Evolutionary conservation across 2,113 vertebrate genomes (phyloP).

Genomic region (Archocentrus centrarchus): DNA sequence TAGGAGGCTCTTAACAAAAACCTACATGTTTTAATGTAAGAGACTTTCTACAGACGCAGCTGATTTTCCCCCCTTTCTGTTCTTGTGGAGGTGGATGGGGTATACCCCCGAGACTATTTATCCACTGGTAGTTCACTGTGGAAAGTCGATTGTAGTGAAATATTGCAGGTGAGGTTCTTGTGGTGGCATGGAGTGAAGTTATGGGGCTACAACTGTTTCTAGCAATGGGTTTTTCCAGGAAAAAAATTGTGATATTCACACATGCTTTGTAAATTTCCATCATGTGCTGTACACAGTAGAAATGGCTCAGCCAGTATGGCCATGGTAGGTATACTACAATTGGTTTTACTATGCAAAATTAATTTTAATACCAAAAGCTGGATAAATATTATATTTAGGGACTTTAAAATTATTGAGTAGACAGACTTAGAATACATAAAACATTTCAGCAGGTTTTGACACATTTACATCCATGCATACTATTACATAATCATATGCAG

Average conservation of each 20-base stretch:
- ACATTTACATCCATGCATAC: constrained; percentile 23
- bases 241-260: constrained; percentile 45
- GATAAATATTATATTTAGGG: constrained; percentile 5
- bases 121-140: constrained; percentile 28
- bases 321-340: background rate
- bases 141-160: constrained; percentile 46
- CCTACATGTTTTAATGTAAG: constrained; percentile 13
- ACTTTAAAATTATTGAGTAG: background rate
- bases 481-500: constrained; percentile 36
- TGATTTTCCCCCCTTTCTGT: background rate
- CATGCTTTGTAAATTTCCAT: constrained; percentile 7
- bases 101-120: constrained; percentile 52
- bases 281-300: constrained; percentile 21
- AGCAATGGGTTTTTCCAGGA: constrained; percentile 16
- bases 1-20: constrained; percentile 23
- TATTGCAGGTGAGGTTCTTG: constrained; percentile 30
- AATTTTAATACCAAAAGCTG: background rate
- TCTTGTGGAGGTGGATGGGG: background rate
- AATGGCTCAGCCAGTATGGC: constrained; percentile 8
- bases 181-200: constrained; percentile 14
- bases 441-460: constrained; percentile 28
- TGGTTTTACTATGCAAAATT: background rate
- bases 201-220: constrained; percentile 20
- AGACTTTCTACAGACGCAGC: background rate
- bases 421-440: constrained; percentile 9